These are phyloP conservation scores for Spilogale gracilis DNA, from an alignment of 2,113 vertebrate genomes.

Conservation along the genomic window DNA sequence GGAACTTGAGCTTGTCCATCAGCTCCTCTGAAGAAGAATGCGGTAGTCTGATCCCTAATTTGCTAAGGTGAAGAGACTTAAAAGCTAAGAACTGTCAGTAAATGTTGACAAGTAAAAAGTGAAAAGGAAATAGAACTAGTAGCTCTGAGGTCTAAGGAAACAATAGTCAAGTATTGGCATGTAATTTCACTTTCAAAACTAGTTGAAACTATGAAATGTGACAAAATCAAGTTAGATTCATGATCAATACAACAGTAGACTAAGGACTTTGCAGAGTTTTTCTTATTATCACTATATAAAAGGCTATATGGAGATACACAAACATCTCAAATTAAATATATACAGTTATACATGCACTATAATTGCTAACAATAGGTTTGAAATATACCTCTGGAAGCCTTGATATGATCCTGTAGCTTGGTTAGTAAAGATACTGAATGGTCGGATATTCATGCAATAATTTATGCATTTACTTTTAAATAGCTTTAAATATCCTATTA, in stretches of 20 bases:
- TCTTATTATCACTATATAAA: conserved; percentile 68
- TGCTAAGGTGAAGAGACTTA: conserved; percentile 69
- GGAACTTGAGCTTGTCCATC: conserved; percentile 49
- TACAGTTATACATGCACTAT: conserved; percentile 88
- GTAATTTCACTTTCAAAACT: conserved; percentile 72
- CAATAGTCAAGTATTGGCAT: conserved; percentile 66
- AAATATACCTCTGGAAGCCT: conserved; percentile 86
- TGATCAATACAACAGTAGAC: conserved; percentile 66
- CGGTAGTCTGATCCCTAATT: conserved; percentile 71
- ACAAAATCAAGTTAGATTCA: conserved; percentile 80
- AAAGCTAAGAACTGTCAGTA: conserved; percentile 74
- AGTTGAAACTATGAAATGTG: conserved; percentile 70
- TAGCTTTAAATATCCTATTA: conserved; percentile 86
- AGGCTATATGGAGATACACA: conserved; percentile 60
- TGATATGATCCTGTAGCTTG: conserved; percentile 80
- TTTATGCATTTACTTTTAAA: conserved; percentile 91
- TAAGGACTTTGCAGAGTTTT: conserved; percentile 71
- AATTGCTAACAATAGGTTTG: conserved; percentile 85
- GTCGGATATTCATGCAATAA: conserved; percentile 93
- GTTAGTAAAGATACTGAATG: conserved; percentile 81
- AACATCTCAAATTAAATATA: conserved; percentile 81
- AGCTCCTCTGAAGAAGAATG: conserved; percentile 72
- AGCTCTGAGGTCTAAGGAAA: conserved; percentile 65
- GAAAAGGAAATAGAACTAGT: conserved; percentile 69
- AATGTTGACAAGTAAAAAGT: conserved; percentile 70